phyloP scores from a whole-genome alignment of 2,113 vertebrate species.

The Pollimyrus isidori region DNA sequence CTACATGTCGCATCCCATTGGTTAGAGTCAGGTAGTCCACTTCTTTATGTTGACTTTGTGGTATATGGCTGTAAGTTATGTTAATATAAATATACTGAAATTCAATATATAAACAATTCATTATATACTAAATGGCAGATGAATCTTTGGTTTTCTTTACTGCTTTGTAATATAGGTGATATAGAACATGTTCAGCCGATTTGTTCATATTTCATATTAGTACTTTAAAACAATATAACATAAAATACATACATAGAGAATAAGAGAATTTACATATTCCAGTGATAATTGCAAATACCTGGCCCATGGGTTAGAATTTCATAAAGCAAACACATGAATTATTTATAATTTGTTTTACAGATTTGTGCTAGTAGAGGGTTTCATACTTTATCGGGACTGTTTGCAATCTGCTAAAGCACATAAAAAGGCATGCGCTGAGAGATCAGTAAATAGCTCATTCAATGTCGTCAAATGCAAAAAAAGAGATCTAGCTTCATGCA shows the following conservation, averaged over 20 bases:
- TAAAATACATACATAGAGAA: neutral
- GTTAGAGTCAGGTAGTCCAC: neutral
- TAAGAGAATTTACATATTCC: neutral
- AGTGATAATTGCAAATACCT: neutral
- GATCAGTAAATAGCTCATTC: neutral
- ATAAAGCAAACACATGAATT: neutral
- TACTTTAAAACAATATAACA: neutral
- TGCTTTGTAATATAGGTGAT: neutral
- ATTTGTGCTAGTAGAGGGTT: neutral
- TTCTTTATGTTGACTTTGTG: neutral
- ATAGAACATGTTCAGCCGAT: neutral
- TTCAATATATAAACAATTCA: neutral
- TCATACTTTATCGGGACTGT: neutral
- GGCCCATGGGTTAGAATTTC: neutral
- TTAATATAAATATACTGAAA: neutral
- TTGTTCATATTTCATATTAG: neutral
- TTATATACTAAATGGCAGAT: neutral
- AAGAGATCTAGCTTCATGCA: neutral
- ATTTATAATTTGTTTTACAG: neutral
- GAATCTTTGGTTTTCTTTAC: neutral
- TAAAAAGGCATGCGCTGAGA: neutral
- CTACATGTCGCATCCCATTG: neutral
- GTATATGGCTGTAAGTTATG: neutral
- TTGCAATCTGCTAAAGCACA: neutral
- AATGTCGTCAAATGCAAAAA: neutral